Conservation (phyloP, 1,140 invertebrate genomes). For the Drosophila arizonae region DNA sequence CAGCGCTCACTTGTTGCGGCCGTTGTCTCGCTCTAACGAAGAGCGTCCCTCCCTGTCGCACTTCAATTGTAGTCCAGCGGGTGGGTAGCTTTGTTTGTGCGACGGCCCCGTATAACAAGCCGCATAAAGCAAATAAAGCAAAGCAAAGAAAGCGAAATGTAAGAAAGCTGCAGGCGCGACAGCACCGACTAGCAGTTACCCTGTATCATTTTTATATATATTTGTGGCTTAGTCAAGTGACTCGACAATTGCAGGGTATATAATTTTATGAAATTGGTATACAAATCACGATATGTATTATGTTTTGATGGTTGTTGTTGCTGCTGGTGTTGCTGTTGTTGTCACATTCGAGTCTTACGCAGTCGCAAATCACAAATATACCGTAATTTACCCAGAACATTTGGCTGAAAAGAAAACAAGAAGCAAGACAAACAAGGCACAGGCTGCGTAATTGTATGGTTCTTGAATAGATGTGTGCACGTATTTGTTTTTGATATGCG, state of each 20-base stretch:
- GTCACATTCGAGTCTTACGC: slow-evolving; percentile 16
- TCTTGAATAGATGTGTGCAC: slow-evolving; percentile 36
- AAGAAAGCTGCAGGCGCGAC: background rate
- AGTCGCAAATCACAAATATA: slow-evolving; percentile 56
- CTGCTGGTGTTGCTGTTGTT: slow-evolving; percentile 8
- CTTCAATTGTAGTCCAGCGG: background rate
- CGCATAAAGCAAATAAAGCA: slow-evolving; percentile 17
- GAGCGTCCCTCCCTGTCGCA: background rate
- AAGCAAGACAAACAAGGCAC: slow-evolving; percentile 36
- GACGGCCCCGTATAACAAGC: slow-evolving; percentile 5
- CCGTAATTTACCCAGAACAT: slow-evolving; percentile 54
- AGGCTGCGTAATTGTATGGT: slow-evolving; percentile 63
- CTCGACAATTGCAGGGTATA: too few species aligned
- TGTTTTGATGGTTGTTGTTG: background rate
- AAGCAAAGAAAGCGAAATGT: slow-evolving; percentile 19
- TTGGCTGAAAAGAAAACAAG: slow-evolving; percentile 31
- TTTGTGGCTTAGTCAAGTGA: too few species aligned
- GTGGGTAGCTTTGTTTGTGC: slow-evolving; percentile 13
- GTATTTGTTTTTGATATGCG: slow-evolving; percentile 48
- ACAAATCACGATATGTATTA: too few species aligned
- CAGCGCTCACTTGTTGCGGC: slow-evolving; percentile 25
- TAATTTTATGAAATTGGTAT: background rate
- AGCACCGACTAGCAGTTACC: background rate
- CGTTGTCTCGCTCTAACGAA: background rate
- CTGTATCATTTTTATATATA: background rate